A percentile compares a stretch with the other conserved stretches of the same genome.
phyloP scores from a whole-genome alignment of 2,113 vertebrate genomes.

The Petroica traversi region DNA sequence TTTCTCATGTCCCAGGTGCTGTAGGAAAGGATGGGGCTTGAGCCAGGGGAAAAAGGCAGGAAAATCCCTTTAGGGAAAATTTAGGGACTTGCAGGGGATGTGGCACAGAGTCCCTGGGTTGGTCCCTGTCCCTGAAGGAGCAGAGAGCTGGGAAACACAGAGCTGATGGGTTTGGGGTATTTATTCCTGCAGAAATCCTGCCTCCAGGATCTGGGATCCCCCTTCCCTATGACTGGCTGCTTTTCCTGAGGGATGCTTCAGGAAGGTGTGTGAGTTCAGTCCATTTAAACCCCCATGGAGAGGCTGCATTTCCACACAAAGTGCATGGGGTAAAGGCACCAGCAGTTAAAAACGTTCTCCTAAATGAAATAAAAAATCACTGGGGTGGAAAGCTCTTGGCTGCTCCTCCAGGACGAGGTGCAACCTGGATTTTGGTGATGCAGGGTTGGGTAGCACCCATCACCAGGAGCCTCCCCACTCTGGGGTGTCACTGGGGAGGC shows the following conservation, averaged over 20 bases:
- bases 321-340: background rate
- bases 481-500: background rate
- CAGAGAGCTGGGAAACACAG: background rate
- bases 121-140: background rate
- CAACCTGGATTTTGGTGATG: background rate
- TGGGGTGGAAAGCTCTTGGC: fast-evolving
- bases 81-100: fast-evolving
- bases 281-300: background rate
- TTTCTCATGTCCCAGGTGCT: fast-evolving
- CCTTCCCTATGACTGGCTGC: background rate
- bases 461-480: background rate
- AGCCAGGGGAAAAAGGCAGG: background rate
- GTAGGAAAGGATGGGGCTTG: background rate
- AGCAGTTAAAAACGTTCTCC: background rate
- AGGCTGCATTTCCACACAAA: background rate
- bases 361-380: background rate
- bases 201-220: background rate
- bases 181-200: background rate
- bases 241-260: background rate
- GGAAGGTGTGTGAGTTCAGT: background rate
- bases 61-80: background rate
- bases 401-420: background rate
- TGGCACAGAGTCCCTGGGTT: fast-evolving
- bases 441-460: background rate
- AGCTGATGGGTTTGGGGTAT: background rate